Base-by-base conservation (phyloP, 2,888 invertebrate genomes). In the Hipparchia semele region DNA sequence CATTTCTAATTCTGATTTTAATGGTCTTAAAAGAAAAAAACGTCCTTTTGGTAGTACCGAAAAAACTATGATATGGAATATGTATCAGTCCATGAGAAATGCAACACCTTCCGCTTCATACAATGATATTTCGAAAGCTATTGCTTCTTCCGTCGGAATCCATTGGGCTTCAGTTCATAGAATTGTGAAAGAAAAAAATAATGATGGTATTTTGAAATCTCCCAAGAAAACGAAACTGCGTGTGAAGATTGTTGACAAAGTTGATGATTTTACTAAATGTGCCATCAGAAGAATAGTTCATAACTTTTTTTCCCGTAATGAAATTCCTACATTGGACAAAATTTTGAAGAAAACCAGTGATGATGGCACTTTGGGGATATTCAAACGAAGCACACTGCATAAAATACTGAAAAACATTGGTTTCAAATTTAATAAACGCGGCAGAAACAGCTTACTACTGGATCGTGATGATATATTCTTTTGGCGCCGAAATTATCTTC, bases 121-220 rank as follows among this genome's bases (percentile, higher is more conserved):
- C 12, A 56, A 56, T 56, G 56, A 56, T 56, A 13, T 56, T 56
- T 56, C 13, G 56, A 56, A 56, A 56, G 13, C 56, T 56, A 56
- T 56, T 56, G 56, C 56, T 56, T 56, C 13, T 56, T 56, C 56
- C 13, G 56, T 56, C 13, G 56, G 56, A 13, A 56, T 56, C 13
- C 56, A 56, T 56, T 56, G 13, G 56, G 56, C 46, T 56, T 56
- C 56, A 56, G 13, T 56, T 13, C 6, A 56, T 56, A 13, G 56
- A 56, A 56, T 56, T 56, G 6, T 13, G 13, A 56, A 56, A 56
- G 56, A 56, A 56, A 56, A 56, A 56, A 56, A 56, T 13, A 56
- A 56, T 56, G 56, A 56, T 56, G 13, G 56, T 56, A 13, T 56
- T 56, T 56, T 56, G 13, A 56, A 56, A 56, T 56, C n/a, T 56